A percentile compares a stretch with the other conserved stretches of the same genome.
These are phyloP conservation scores for Drosophila obscura DNA, from an alignment of 1,140 invertebrate genomes.

Conservation along the genomic window DNA sequence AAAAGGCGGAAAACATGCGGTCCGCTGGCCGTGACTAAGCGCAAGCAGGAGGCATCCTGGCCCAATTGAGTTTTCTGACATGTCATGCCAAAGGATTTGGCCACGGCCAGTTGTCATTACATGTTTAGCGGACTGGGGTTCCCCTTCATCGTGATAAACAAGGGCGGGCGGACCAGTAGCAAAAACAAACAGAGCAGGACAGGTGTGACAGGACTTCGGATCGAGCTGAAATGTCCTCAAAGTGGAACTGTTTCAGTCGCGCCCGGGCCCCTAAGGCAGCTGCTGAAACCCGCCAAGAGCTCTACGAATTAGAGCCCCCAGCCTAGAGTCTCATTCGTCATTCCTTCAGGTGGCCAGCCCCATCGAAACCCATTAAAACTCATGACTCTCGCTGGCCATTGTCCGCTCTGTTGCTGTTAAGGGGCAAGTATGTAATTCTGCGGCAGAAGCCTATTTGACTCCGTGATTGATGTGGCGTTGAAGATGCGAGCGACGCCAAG, in stretches of 20 bases:
- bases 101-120: conserved; percentile 65
- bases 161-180: conserved; percentile 48
- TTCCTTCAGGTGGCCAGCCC: conserved; percentile 34
- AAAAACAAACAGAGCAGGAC: conserved; percentile 47
- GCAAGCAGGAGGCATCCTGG: conserved; percentile 62
- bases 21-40: conserved; percentile 62
- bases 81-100: conserved; percentile 72
- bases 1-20: conserved; percentile 74
- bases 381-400: conserved; percentile 69
- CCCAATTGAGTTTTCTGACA: conserved; percentile 56
- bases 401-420: conserved; percentile 28
- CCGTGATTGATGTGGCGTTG: conserved; percentile 71
- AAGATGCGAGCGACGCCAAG: conserved; percentile 35
- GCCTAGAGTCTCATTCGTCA: conserved; percentile 13
- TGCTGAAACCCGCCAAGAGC: conserved; percentile 9
- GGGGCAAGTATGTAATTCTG: conserved; percentile 19
- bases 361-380: conserved; percentile 73
- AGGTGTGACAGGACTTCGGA: conserved; percentile 31
- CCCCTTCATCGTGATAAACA: conserved; percentile 49
- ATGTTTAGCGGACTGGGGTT: conserved; percentile 49
- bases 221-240: conserved; percentile 29
- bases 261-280: conserved; percentile 15
- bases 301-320: conserved; percentile 4
- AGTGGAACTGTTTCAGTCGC: conserved; percentile 31
- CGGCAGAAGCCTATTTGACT: conserved; percentile 64